Percentiles rank a stretch among this genome's conserved stretches.
Evolutionary conservation across 2,797 vertebrate species (phyloP).

Genomic region (Jordanella pulchra): DNA sequence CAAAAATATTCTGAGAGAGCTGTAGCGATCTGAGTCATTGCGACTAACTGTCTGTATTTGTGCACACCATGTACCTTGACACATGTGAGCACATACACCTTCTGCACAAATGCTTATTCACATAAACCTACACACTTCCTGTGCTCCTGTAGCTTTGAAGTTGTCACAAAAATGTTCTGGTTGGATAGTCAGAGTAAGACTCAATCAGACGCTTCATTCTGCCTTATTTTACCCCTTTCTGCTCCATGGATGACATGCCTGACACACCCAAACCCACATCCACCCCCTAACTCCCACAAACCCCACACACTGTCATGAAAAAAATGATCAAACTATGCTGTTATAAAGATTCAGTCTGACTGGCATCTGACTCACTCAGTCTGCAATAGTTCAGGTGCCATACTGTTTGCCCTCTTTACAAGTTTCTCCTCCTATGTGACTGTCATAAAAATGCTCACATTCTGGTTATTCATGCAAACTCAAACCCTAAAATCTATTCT

Average conservation of each 20-base stretch:
- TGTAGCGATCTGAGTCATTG: constrained; percentile 58
- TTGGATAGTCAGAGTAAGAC: constrained; percentile 47
- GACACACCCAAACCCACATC: neutral
- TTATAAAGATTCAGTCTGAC: constrained; percentile 15
- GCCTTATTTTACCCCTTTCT: constrained; percentile 21
- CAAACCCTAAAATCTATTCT: constrained; percentile 25
- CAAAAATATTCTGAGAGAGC: constrained; percentile 53
- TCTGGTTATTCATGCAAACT: neutral
- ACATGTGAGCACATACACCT: constrained; percentile 9
- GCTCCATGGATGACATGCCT: neutral
- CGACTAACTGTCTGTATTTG: constrained; percentile 43
- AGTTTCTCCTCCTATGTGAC: neutral
- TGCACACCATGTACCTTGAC: constrained; percentile 31
- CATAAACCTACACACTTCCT: constrained; percentile 16
- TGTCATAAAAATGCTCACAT: neutral
- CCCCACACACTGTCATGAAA: neutral
- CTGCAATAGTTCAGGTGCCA: constrained; percentile 4
- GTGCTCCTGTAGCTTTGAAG: constrained; percentile 28
- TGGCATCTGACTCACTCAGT: constrained; percentile 18
- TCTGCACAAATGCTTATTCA: constrained; percentile 6
- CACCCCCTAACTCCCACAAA: neutral
- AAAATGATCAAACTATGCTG: constrained; percentile 17
- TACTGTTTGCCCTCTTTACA: constrained; percentile 10
- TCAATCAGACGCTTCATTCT: constrained; percentile 47
- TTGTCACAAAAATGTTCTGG: constrained; percentile 67